Evolutionary conservation across 2,888 invertebrate species (phyloP), one percentile per base, ranked within the genome.

Genomic region (Nasonovia ribisnigri): DNA sequence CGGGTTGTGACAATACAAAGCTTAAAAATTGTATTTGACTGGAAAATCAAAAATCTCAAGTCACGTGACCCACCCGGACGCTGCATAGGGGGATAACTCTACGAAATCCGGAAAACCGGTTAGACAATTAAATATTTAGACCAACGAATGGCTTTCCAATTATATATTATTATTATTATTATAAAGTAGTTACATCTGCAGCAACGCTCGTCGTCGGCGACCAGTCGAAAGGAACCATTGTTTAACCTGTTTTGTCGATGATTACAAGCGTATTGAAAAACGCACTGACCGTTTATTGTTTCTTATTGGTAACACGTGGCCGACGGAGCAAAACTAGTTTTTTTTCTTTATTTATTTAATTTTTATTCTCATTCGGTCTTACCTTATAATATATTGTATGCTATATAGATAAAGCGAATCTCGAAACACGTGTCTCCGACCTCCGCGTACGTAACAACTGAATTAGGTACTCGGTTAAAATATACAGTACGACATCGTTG

Each of bases 161-260:
- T 46, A 86, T 84, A 26, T 54, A 54, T 11, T 42, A 51, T 88
- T 86, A 84, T 88, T 86, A 84, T 29, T 26, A 88, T 88, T 91
- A 77, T 26, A 84, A 90, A 48, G 84, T 13, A 84, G 91, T 77
- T 84, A 77, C 43, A 54, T 43, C 29, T 46, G 51, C 90, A 51
- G 51, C 29, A 51, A 77, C 51, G 91, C 51, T 46, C n/a, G 29
- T 60, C 20, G 54, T 77, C 54, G 88, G 60, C 36, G 20, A 67
- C 36, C 43, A 36, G 51, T 6, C 36, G 77, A 16, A 57, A 13
- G 3, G 51, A 29, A 90, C 90, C 90, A 84, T 90, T 90, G 90
- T 90, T 90, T 60, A 67, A 90, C 90, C 90, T 67, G 90, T 90
- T 90, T 67, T 48, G 8, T n/a, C 67, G 46, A 67, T n/a, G 67